phyloP scores from a whole-genome alignment of 2,888 invertebrate species.

The Cheilosia vulpina region DNA sequence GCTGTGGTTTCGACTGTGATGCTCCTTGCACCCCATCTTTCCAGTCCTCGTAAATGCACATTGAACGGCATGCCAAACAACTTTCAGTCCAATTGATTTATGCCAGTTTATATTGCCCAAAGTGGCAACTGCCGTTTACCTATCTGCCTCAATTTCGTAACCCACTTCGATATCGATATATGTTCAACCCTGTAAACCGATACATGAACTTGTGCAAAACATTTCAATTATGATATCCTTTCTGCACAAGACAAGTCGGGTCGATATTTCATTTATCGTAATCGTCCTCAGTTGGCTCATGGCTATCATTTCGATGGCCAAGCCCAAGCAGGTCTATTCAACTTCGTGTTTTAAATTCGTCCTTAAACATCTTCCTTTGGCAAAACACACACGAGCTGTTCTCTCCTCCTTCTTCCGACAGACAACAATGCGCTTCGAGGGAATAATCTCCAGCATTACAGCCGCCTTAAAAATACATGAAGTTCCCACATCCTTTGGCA shows the following conservation, averaged over 20 bases:
- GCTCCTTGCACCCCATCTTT: too few species aligned
- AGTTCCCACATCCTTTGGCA: conserved; percentile 9
- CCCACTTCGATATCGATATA: background rate
- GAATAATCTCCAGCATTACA: conserved; percentile 28
- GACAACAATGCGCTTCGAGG: conserved; percentile 49
- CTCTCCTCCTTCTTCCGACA: conserved; percentile 29
- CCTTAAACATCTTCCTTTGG: conserved; percentile 1
- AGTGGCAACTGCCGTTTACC: background rate
- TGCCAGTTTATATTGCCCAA: too few species aligned
- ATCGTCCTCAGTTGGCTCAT: conserved; percentile 51
- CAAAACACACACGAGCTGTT: conserved; percentile 1
- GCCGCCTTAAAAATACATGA: conserved; percentile 51
- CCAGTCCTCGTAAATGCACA: too few species aligned
- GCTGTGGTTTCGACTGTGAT: too few species aligned
- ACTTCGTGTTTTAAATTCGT: conserved; percentile 34
- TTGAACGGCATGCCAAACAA: too few species aligned
- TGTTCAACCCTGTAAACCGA: background rate
- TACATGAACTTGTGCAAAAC: conserved; percentile 21
- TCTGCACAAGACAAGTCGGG: conserved; percentile 21
- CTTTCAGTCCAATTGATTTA: too few species aligned
- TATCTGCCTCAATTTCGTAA: background rate
- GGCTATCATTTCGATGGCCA: conserved; percentile 29
- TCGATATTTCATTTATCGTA: conserved; percentile 59
- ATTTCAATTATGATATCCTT: conserved; percentile 25
- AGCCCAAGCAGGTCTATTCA: conserved; percentile 13